Base-by-base conservation (phyloP, 2,888 invertebrate species). In the Diaperis boleti region DNA sequence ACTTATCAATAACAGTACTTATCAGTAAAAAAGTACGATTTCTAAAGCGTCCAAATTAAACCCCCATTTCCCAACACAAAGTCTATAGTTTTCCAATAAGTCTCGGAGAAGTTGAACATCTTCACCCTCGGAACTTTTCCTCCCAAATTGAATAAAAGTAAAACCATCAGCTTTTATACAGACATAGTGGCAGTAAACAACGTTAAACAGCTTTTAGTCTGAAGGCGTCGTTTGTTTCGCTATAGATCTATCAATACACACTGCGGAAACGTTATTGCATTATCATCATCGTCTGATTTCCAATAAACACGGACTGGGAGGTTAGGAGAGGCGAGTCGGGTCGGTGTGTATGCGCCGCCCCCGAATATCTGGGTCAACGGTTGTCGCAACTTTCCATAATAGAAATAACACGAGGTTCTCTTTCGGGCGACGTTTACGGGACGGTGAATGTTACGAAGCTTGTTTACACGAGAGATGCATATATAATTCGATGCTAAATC, bases 121-220 rank as follows among this genome's bases (percentile, higher is more conserved):
- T 52, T 35, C 31, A 37, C 37, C 22, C 17, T 52, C 37, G 26
- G 37, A 54, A 54, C 42, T 54, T 54, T 49, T 37, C 39, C 22
- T 17, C 10, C 29, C 18, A 45, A 56, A 56, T 56, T 45, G 56
- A 56, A 56, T 56, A 56, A 56, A 33, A 56, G 45, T 45, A 56
- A 56, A 45, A 56, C 56, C 22, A 42, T 42, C 56, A 22, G 45
- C 45, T 56, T 56, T 44, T 56, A 55, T 55, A 42, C 22, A 39
- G 57, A n/a, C 47, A 18, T 14, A 39, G 41, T 59, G 59, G 49
- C 42, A 31, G 49, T 49, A 59, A 59, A 59, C 49, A 49, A 59
- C 59, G 59, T 59, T 59, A 49, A 47, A 56, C 59, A 59, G 59
- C 59, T 59, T 59, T 59, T 39, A 49, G 59, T 59, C 47, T 26